Percentiles rank a stretch among this genome's conserved stretches.
These are phyloP conservation scores for Strix aluco DNA, from an alignment of 2,113 vertebrate genomes.

Conservation along the genomic window DNA sequence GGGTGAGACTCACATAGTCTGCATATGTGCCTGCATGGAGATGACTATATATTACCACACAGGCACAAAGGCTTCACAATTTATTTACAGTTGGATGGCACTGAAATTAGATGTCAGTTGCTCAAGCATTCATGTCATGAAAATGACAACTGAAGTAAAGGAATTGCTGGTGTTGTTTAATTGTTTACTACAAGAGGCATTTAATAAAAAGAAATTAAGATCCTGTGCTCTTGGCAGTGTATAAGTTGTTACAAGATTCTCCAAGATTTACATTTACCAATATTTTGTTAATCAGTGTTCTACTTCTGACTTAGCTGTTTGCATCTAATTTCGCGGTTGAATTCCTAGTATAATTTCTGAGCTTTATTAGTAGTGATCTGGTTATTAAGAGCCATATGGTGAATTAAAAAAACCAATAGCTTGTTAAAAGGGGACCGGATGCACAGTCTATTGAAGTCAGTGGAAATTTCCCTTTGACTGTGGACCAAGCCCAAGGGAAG, in stretches of 20 bases:
- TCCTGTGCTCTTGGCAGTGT: neutral
- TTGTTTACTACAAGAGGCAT: neutral
- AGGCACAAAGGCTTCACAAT: neutral
- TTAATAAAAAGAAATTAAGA: neutral
- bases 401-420: neutral
- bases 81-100: slow-evolving; percentile 4
- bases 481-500: neutral
- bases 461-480: slow-evolving; percentile 10
- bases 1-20: neutral
- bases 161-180: neutral
- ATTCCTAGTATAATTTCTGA: slow-evolving; percentile 42
- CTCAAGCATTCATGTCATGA: neutral
- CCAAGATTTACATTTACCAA: neutral
- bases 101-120: neutral
- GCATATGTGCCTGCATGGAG: neutral
- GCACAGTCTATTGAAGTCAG: neutral
- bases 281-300: neutral
- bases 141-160: neutral
- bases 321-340: neutral
- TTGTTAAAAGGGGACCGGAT: neutral
- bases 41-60: neutral
- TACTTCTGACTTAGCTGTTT: slow-evolving; percentile 17
- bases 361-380: neutral
- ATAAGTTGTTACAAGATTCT: neutral
- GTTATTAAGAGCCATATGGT: slow-evolving; percentile 23